Base-by-base conservation (phyloP, 2,797 vertebrate genomes). In the Pampus argenteus region DNA sequence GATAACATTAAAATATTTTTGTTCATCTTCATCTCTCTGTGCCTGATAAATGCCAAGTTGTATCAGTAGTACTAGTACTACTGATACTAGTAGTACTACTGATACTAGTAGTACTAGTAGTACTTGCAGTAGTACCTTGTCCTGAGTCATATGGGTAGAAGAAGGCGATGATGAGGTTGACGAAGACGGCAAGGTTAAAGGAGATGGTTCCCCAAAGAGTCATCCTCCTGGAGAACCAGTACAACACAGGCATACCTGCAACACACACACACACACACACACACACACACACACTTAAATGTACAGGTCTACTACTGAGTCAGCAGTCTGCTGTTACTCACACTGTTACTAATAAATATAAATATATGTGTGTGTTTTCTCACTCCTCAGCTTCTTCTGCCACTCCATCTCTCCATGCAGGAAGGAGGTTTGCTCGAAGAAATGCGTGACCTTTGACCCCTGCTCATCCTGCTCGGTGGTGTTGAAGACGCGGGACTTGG, bases 361-460 rank as follows among this genome's bases (percentile, higher is more conserved):
- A 34, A 11, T 34, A 11, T 34, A 9, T 49, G 13, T 54, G 15
- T 15, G 9, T 28, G 17, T 14, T 0, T 0, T 1, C 83, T 81
- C 93, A 99, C 98, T 99, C 86, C 97, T 95, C 60, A 99, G 95
- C 74, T 98, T 98, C 89, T 96, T 97, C 94, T 99, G 98, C 98
- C 98, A 99, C 86, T 98, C 96, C 98, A 99, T 99, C 93, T 99
- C 98, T 22, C 98, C 98, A 74, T 99, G 97, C 61, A 99, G 95
- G 89, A 99, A 99, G 71, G 96, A 96, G 0, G 96, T 95, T 85
- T 98, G 97, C 69, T 98, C 95, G 0, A 99, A 99, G 93, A 98
- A 99, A 86, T 98, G 95, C 2, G 97, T 99, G 94, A 99, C 97
- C 93, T 99, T 99, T 92, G 98, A 99, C 88, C 98, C 96, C 90